A percentile compares a stretch with the other conserved stretches of the same genome.
These are phyloP conservation scores for Dexiosoma caninum DNA, from an alignment of 2,888 invertebrate genomes.

Conservation along the genomic window DNA sequence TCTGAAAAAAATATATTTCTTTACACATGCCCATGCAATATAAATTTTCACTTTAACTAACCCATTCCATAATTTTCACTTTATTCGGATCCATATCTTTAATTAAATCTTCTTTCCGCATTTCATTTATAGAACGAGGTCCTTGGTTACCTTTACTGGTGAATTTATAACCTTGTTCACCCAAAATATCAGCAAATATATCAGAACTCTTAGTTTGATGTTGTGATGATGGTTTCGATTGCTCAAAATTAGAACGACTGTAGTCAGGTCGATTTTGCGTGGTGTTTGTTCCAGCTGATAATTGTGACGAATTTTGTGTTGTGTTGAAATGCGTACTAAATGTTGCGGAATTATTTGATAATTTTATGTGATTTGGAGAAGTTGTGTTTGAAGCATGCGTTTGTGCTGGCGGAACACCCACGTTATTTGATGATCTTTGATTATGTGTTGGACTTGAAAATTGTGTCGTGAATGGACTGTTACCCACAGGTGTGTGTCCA, in stretches of 20 bases:
- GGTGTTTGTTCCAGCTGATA: slow-evolving; percentile 42
- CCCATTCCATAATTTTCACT: slow-evolving; percentile 89
- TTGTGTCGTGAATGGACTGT: slow-evolving; percentile 76
- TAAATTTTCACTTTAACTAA: slow-evolving; percentile 73
- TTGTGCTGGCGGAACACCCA: slow-evolving; percentile 71
- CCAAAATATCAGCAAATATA: slow-evolving; percentile 93
- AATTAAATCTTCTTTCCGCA: slow-evolving; percentile 91
- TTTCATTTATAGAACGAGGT: slow-evolving; percentile 93
- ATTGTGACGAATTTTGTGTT: slow-evolving; percentile 54
- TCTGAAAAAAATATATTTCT: slow-evolving; percentile 79
- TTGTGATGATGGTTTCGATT: slow-evolving; percentile 66
- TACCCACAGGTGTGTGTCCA: slow-evolving; percentile 72
- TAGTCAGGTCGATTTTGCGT: slow-evolving; percentile 78
- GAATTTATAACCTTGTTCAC: slow-evolving; percentile 93
- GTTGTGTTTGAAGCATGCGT: slow-evolving; percentile 75
- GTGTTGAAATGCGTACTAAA: slow-evolving; percentile 38
- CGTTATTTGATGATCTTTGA: slow-evolving; percentile 46
- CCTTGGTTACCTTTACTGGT: slow-evolving; percentile 85
- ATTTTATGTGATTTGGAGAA: slow-evolving; percentile 72
- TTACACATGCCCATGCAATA: neutral
- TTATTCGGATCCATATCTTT: slow-evolving; percentile 95
- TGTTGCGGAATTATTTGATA: slow-evolving; percentile 63
- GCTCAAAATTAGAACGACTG: slow-evolving; percentile 86
- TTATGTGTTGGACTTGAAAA: slow-evolving; percentile 77
- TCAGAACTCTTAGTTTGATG: slow-evolving; percentile 78